phyloP scores from a whole-genome alignment of 2,797 vertebrate genomes.

The Alca torda region DNA sequence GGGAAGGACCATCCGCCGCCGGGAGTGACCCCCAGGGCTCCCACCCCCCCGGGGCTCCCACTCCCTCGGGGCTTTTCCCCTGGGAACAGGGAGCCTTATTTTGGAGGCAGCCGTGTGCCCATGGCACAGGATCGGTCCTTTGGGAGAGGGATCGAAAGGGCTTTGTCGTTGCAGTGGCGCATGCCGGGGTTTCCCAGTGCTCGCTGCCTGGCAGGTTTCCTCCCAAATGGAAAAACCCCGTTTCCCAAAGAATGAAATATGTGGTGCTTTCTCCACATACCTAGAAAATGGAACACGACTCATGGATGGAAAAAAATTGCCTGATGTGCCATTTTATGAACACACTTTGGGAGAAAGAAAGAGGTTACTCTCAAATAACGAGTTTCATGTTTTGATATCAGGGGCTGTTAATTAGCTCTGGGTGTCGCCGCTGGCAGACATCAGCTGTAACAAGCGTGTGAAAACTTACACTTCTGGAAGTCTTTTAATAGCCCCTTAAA shows the following conservation, averaged over 20 bases:
- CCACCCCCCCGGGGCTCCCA: fast-evolving
- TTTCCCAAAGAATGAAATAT: not conserved
- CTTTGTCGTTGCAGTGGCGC: fast-evolving
- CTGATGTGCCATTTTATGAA: not conserved
- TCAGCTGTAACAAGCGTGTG: not conserved
- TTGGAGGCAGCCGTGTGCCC: not conserved
- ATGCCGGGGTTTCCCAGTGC: fast-evolving
- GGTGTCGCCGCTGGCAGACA: not conserved
- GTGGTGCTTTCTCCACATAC: not conserved
- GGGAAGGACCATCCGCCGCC: not conserved
- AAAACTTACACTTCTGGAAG: not conserved
- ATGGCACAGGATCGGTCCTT: not conserved
- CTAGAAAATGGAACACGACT: not conserved
- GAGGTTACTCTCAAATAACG: not conserved
- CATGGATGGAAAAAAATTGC: not conserved
- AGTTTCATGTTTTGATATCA: conserved; percentile 6
- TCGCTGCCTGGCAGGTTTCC: fast-evolving
- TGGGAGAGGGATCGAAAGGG: not conserved
- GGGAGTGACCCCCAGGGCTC: not conserved
- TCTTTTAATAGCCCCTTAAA: not conserved
- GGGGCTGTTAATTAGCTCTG: conserved; percentile 15
- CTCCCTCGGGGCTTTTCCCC: not conserved
- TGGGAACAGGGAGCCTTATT: not conserved
- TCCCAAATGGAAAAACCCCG: fast-evolving
- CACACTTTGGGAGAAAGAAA: not conserved